Evolutionary conservation across 2,113 vertebrate species (phyloP), one percentile per base, ranked within the genome.

Genomic region (Promerops cafer): DNA sequence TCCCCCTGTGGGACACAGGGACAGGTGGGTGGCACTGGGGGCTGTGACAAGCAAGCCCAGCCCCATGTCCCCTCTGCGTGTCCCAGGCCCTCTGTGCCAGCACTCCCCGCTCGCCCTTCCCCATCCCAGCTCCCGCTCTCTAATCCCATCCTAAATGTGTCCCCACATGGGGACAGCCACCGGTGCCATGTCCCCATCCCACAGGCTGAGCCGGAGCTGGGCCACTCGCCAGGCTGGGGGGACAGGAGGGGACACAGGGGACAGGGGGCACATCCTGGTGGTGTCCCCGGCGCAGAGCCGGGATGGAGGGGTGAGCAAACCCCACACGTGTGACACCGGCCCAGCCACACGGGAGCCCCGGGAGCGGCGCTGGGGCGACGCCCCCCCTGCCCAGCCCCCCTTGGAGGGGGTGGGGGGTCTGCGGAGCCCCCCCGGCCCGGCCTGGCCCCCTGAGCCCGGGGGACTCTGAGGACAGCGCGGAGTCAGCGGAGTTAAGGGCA

Each of bases 391-490:
- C 22, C 0, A 1, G 21, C 49, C 59, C 30, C 19, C 27, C 13
- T 18, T 4, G 40, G 10, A 31, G 7, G 5, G 19, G 50, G 23
- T 27, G 26, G 61, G 82, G 93, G 88, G 65, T 88, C 72, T 0
- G 0, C 0, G 1, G 65, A 85, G 37, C 83, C 90, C 87, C 49
- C 79, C 79, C 21, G 7, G 83, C 65, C 89, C 7, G 18, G 92
- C 64, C 68, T 9, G 69, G 68, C 95, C 82, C 82, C 74, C 84
- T 79, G 94, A 96, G 95, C 89, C 35, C 3, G 7, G 85, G 89
- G 91, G 92, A 94, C 91, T 92, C 93, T 96, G 91, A 97, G 96
- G 96, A 95, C 96, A 96, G 87, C 45, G 53, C 19, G 42, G 94
- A 92, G 94, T 53, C 70, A 96, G 95, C 83, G 77, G 86, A 84